Percentiles rank a stretch among this genome's conserved stretches.
Conservation (phyloP, 2,113 vertebrate species). For the Ornithorhynchus anatinus region DNA sequence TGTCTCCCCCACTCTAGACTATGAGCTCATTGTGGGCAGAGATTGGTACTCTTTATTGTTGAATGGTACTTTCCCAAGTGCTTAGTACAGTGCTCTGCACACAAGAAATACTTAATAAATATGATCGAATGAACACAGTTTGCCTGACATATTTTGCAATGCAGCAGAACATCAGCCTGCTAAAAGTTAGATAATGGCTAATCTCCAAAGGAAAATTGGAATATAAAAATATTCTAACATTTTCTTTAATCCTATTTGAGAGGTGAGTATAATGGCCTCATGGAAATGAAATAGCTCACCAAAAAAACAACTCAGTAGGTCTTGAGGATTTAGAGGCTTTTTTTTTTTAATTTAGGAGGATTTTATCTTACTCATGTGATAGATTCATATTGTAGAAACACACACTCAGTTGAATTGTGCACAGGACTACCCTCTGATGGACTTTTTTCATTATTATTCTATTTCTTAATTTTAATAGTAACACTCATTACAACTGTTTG, state of each 20-base stretch:
- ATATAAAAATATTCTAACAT: neutral
- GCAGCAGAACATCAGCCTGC: too few species aligned
- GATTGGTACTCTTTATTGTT: too few species aligned
- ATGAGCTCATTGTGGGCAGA: too few species aligned
- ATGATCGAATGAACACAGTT: too few species aligned
- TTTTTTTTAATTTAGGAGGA: slow-evolving; percentile 15
- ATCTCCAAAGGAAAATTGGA: neutral
- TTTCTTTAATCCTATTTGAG: slow-evolving; percentile 28
- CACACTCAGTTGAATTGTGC: neutral
- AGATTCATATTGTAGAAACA: slow-evolving; percentile 6
- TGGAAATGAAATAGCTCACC: slow-evolving; percentile 16
- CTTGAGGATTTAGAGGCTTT: slow-evolving; percentile 8
- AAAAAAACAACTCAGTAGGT: slow-evolving; percentile 16
- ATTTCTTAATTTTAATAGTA: slow-evolving; percentile 29
- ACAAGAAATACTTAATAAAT: too few species aligned
- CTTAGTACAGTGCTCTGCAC: too few species aligned
- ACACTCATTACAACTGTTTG: slow-evolving; percentile 29
- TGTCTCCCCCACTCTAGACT: too few species aligned
- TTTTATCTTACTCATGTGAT: neutral
- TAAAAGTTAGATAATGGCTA: neutral
- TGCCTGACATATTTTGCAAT: too few species aligned
- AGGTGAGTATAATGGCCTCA: slow-evolving; percentile 15
- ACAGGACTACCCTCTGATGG: neutral
- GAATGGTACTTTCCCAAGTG: too few species aligned
- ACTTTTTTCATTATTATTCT: neutral